A percentile compares a stretch with the other conserved stretches of the same genome.
phyloP scores from a whole-genome alignment of 2,113 vertebrate species.

The Dissostichus mawsoni region DNA sequence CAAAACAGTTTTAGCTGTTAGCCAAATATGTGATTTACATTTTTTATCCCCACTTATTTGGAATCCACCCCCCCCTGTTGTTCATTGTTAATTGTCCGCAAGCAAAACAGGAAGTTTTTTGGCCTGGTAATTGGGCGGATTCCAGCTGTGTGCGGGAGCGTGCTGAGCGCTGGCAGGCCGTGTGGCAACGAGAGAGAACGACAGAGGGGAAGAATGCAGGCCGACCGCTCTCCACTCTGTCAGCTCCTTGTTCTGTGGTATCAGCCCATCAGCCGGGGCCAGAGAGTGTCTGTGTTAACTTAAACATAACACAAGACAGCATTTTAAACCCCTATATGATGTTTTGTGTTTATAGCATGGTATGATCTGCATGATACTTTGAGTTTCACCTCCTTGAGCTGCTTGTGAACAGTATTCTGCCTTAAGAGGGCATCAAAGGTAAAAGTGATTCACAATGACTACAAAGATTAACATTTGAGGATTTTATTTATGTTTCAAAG shows the following conservation, averaged over 20 bases:
- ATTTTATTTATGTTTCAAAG: conserved; percentile 2
- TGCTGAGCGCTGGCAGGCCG: conserved; percentile 42
- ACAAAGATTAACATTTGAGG: not conserved
- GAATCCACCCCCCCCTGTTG: conserved; percentile 6
- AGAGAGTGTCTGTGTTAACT: conserved; percentile 7
- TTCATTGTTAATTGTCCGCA: conserved; percentile 29
- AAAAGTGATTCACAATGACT: not conserved
- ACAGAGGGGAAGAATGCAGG: conserved; percentile 73
- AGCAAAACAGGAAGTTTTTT: conserved; percentile 69
- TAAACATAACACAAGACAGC: conserved; percentile 2
- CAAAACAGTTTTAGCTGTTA: conserved; percentile 46
- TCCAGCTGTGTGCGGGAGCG: conserved; percentile 61
- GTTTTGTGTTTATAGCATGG: not conserved
- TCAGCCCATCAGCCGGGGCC: conserved; percentile 46
- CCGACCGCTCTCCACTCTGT: conserved; percentile 65
- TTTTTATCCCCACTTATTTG: conserved; percentile 14
- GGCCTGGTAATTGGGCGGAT: conserved; percentile 58
- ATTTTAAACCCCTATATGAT: not conserved
- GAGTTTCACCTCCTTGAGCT: conserved; percentile 15
- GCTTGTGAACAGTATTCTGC: not conserved
- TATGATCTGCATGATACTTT: conserved; percentile 20
- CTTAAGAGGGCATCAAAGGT: not conserved
- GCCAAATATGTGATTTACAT: conserved; percentile 13
- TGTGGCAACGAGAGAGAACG: conserved; percentile 53
- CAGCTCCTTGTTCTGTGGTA: conserved; percentile 61